phyloP scores from a whole-genome alignment of 2,797 vertebrate genomes.

The Carduelis carduelis region DNA sequence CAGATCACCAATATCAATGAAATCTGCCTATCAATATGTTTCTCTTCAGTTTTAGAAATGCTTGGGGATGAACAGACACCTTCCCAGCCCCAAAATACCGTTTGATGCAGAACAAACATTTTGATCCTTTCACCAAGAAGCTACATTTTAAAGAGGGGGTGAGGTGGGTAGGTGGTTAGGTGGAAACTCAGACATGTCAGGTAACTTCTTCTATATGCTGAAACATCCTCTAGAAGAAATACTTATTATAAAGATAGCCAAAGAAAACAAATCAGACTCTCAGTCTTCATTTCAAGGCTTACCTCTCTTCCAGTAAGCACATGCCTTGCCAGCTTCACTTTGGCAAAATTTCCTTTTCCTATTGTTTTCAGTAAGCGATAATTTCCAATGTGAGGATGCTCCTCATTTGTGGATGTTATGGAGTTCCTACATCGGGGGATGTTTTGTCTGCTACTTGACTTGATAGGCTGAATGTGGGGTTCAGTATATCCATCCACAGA shows the following conservation, averaged over 20 bases:
- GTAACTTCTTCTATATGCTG: background rate
- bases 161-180: background rate
- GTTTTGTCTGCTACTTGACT: slow-evolving; percentile 90
- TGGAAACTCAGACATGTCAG: background rate
- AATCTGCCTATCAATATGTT: background rate
- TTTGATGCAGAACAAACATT: background rate
- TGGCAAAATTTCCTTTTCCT: slow-evolving; percentile 96
- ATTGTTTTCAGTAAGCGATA: slow-evolving; percentile 95
- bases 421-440: slow-evolving; percentile 91
- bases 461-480: slow-evolving; percentile 82
- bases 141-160: background rate
- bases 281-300: slow-evolving; percentile 24
- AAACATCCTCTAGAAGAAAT: background rate
- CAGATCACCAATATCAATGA: background rate
- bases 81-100: background rate
- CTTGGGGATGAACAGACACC: background rate
- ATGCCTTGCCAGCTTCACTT: slow-evolving; percentile 93
- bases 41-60: background rate
- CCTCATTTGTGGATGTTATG: slow-evolving; percentile 87
- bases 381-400: slow-evolving; percentile 93
- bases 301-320: slow-evolving; percentile 95
- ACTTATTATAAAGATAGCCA: background rate
- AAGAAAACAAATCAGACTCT: background rate
- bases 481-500: slow-evolving; percentile 89
- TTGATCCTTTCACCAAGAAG: background rate